Evolutionary conservation across 2,113 vertebrate species (phyloP).

Genomic region (Turdus rufiventris): DNA sequence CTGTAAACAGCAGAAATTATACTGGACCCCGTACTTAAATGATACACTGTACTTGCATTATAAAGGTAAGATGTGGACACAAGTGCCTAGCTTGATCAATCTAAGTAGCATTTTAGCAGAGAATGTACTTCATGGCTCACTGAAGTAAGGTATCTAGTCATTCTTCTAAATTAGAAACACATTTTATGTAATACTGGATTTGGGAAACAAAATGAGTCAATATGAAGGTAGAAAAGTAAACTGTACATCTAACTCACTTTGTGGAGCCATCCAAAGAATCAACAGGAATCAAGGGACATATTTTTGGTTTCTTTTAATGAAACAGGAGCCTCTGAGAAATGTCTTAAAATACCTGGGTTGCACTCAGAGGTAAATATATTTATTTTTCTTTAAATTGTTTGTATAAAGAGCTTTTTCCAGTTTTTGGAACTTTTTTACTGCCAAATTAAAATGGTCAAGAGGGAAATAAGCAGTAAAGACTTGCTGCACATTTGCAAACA

Average conservation of each 20-base stretch:
- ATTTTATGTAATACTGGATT: neutral
- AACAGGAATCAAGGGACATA: neutral
- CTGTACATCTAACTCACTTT: neutral
- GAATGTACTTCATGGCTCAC: neutral
- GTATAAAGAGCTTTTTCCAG: neutral
- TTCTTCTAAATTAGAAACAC: neutral
- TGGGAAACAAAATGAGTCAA: neutral
- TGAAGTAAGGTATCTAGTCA: neutral
- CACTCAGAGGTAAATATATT: neutral
- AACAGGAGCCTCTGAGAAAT: neutral
- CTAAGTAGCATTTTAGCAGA: neutral
- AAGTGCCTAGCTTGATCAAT: neutral
- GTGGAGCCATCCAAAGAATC: neutral
- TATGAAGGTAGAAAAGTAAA: neutral
- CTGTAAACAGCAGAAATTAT: slow-evolving; percentile 89
- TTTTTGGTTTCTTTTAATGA: neutral
- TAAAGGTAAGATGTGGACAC: slow-evolving; percentile 78
- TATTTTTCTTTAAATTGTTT: neutral
- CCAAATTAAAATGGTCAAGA: neutral
- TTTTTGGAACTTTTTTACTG: neutral
- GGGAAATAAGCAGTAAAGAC: neutral
- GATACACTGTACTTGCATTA: slow-evolving; percentile 90
- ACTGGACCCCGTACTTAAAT: slow-evolving; percentile 84
- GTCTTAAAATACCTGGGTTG: neutral
- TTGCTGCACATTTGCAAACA: neutral